Base-by-base conservation (phyloP, 2,888 invertebrate species). In the Anthoptus insignis region DNA sequence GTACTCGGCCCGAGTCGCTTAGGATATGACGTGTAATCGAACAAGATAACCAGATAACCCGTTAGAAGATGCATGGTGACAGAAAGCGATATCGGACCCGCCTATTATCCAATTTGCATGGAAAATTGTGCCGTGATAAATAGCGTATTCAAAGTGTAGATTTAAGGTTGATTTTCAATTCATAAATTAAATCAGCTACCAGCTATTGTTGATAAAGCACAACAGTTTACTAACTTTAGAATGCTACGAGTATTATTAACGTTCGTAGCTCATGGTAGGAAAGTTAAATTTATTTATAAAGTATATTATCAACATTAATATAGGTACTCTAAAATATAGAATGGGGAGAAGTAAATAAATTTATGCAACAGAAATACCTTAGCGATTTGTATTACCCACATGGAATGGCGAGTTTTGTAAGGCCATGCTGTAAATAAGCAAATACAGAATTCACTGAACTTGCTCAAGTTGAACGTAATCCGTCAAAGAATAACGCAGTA, bases 1-100 rank as follows among this genome's bases (percentile, higher is more conserved):
- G 82, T 81, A 73, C 68, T 77, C 66, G 71, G 85, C 88, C 83
- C 76, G 77, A 76, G 85, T 88, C 86, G 78, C 83, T 80, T 76
- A 68, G 71, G 77, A 83, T 50, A 64, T 64, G 57, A 64, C 64
- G 64, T 58, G 57, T 37, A 58, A 64, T 64, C 57, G 57, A 57
- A 64, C 57, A 39, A 60, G 64, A 61, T 75, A 71, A 70, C 60
- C 56, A 69, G 74, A 73, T 70, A 59, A 45, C 67, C 57, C 64
- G 64, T 69, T 68, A 58, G 63, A 66, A 73, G 73, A 74, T 73
- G 72, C 71, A 69, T 73, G 72, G 73, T 70, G 73, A 73, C 75
- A 71, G 70, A 68, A 71, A 66, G 67, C 69, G 73, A 75, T 72
- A 70, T 39, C 22, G 32, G 57, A 69, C 61, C 67, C 56, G 66